A percentile compares a stretch with the other conserved stretches of the same genome.
Conservation (phyloP, 2,113 vertebrate species). For the Cyprinodon variegatus region DNA sequence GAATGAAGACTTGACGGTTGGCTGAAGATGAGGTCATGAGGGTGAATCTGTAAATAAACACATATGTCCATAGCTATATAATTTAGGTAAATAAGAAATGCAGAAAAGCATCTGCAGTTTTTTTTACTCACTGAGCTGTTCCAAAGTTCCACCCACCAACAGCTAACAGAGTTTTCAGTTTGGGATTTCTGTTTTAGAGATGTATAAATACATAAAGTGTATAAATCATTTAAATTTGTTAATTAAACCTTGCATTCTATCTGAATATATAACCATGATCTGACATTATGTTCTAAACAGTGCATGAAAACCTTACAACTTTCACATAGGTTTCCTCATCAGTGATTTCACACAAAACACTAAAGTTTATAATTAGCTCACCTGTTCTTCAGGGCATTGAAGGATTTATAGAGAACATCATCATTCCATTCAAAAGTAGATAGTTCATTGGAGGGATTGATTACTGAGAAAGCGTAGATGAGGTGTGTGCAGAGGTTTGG, state of each 20-base stretch:
- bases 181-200: constrained; percentile 74
- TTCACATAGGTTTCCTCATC: background rate
- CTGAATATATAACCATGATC: no score
- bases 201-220: no score
- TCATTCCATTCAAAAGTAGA: constrained; percentile 83
- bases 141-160: constrained; percentile 87
- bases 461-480: constrained; percentile 84
- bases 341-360: background rate
- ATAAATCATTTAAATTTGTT: background rate
- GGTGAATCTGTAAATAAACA: constrained; percentile 64
- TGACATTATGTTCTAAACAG: no score
- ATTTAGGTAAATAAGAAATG: no score
- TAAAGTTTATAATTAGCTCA: constrained; percentile 43
- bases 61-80: background rate
- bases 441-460: constrained; percentile 79
- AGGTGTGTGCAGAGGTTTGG: constrained; percentile 83
- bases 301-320: no score
- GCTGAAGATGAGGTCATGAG: constrained; percentile 64
- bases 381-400: constrained; percentile 82
- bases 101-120: background rate
- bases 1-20: constrained; percentile 77
- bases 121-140: constrained; percentile 52
- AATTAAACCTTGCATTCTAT: no score
- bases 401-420: constrained; percentile 78
- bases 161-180: constrained; percentile 83